Conservation (phyloP, 2,113 vertebrate species). For the Calidris pygmaea region DNA sequence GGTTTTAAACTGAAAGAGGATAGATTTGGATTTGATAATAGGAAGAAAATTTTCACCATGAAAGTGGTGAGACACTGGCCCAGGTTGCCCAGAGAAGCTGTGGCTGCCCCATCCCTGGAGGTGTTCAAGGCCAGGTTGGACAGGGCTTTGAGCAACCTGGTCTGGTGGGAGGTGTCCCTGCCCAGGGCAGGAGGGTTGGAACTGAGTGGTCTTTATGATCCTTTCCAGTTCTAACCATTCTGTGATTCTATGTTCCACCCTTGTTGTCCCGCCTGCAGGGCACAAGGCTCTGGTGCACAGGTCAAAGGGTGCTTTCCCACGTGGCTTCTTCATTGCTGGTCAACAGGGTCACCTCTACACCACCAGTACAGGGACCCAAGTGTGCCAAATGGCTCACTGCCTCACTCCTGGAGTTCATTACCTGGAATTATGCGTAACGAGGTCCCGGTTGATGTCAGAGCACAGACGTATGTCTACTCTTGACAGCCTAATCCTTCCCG, state of each 20-base stretch:
- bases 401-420: not conserved
- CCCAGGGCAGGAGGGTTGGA: not conserved
- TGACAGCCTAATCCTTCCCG: not conserved
- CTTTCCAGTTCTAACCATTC: not conserved
- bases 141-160: not conserved
- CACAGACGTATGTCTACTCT: not conserved
- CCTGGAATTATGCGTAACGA: not conserved
- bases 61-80: not conserved
- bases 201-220: not conserved
- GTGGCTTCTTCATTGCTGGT: not conserved
- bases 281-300: not conserved
- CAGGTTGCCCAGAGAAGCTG: not conserved
- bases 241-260: rapidly evolving
- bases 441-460: not conserved
- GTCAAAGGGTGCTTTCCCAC: not conserved
- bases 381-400: not conserved
- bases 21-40: not conserved
- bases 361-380: rapidly evolving
- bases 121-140: not conserved
- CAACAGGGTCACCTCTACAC: not conserved
- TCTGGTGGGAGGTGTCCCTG: not conserved
- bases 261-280: not conserved
- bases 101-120: no score
- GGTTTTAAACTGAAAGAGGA: not conserved
- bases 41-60: not conserved